Conservation (phyloP, 2,888 invertebrate species). For the Caenorhabditis panamensis region DNA sequence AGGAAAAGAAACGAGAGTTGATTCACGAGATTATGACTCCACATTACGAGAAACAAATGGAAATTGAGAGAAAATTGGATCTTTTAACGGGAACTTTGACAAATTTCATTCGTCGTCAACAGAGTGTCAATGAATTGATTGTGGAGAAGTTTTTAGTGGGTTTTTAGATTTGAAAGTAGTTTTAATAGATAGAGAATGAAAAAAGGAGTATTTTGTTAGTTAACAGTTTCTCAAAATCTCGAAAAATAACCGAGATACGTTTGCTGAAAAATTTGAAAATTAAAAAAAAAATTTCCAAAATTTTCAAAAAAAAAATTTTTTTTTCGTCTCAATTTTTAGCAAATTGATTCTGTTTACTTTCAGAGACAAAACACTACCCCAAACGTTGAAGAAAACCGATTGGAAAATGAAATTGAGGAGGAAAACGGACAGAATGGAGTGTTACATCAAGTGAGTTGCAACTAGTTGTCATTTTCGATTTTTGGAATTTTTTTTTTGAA, state of each 20-base stretch:
- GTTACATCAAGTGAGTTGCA: slow-evolving; percentile 8
- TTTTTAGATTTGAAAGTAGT: background rate
- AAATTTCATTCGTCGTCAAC: slow-evolving; percentile 43
- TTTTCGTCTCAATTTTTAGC: too few species aligned
- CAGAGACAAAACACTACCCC: slow-evolving; percentile 4
- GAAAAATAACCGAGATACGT: background rate
- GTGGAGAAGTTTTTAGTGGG: slow-evolving; percentile 29
- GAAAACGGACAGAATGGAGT: slow-evolving; percentile 7
- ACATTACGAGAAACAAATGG: slow-evolving; percentile 56
- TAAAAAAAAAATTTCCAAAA: too few species aligned
- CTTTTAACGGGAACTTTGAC: slow-evolving; percentile 23
- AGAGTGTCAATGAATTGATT: slow-evolving; percentile 46
- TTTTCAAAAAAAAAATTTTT: background rate
- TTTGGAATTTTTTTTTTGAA: too few species aligned
- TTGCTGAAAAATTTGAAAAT: background rate
- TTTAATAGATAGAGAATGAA: background rate
- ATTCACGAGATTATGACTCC: slow-evolving; percentile 47
- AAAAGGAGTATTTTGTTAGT: too few species aligned
- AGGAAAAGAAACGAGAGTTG: slow-evolving; percentile 38
- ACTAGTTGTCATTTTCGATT: too few species aligned
- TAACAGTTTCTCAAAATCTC: too few species aligned
- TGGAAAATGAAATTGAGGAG: slow-evolving; percentile 7
- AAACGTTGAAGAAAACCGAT: slow-evolving; percentile 8
- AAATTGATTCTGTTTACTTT: background rate
- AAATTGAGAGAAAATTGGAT: slow-evolving; percentile 47